Percentiles rank a stretch among this genome's conserved stretches.
These are phyloP conservation scores for Dicrostonyx torquatus DNA, from an alignment of 2,797 vertebrate species.

Conservation along the genomic window DNA sequence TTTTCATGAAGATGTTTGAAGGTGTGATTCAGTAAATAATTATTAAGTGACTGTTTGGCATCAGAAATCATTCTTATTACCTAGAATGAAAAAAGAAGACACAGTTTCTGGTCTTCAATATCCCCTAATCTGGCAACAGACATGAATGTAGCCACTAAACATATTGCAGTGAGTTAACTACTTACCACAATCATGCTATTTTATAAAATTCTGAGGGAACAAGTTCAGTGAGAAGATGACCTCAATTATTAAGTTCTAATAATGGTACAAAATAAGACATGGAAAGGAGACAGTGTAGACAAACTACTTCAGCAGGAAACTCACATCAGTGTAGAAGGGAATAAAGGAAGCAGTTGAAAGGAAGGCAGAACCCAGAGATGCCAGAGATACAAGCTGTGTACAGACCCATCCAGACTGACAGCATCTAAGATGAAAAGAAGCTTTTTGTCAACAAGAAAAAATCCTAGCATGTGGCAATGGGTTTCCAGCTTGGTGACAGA, in stretches of 20 bases:
- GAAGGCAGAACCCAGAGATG: neutral
- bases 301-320: neutral
- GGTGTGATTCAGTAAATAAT: slow-evolving; percentile 27
- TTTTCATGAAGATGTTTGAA: neutral
- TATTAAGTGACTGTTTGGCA: neutral
- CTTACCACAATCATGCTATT: neutral
- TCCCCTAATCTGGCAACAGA: neutral
- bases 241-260: neutral
- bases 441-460: no score
- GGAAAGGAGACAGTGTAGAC: neutral
- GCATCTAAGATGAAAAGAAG: neutral
- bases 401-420: neutral
- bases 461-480: no score
- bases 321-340: neutral
- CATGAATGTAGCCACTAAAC: neutral
- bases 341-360: neutral
- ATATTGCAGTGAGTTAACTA: neutral
- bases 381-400: neutral
- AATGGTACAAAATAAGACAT: neutral
- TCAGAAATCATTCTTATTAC: neutral
- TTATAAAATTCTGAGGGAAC: neutral
- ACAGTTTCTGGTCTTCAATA: neutral
- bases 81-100: neutral
- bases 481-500: no score
- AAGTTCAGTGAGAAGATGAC: neutral